A percentile compares a stretch with the other conserved stretches of the same genome.
Evolutionary conservation across 2,113 vertebrate genomes (phyloP).

Genomic region (Campylomormyrus tamandua): DNA sequence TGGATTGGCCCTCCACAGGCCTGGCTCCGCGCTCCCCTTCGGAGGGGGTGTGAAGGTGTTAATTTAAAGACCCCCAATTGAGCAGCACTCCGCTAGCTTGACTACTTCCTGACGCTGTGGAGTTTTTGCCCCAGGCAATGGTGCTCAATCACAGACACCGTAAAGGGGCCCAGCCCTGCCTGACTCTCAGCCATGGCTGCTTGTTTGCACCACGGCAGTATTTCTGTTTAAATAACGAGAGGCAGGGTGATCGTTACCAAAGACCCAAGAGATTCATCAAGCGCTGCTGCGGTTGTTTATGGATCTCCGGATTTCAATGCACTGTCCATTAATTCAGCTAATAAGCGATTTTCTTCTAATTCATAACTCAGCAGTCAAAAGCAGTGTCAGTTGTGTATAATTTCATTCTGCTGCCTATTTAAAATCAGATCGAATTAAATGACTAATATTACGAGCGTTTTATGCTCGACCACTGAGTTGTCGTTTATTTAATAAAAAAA

Average conservation of each 20-base stretch:
- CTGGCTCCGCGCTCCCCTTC: background rate
- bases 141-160: slow-evolving; percentile 6
- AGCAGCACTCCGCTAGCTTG: slow-evolving; percentile 6
- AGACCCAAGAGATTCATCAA: background rate
- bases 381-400: background rate
- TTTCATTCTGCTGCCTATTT: background rate
- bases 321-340: background rate
- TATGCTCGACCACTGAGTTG: background rate
- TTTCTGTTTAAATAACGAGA: slow-evolving; percentile 15
- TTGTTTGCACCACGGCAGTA: background rate
- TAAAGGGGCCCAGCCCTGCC: background rate
- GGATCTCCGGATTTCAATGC: background rate
- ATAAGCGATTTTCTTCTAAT: background rate
- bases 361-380: background rate
- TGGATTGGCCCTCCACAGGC: slow-evolving; percentile 10
- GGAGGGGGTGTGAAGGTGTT: slow-evolving; percentile 10
- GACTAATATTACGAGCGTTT: background rate
- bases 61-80: background rate
- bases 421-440: background rate
- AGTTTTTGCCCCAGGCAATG: background rate
- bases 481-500: background rate
- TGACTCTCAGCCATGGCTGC: background rate
- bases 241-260: slow-evolving; percentile 8
- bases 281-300: background rate
- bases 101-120: slow-evolving; percentile 1